These are phyloP conservation scores for Hippopotamus amphibius DNA, from an alignment of 2,113 vertebrate species.

Conservation along the genomic window DNA sequence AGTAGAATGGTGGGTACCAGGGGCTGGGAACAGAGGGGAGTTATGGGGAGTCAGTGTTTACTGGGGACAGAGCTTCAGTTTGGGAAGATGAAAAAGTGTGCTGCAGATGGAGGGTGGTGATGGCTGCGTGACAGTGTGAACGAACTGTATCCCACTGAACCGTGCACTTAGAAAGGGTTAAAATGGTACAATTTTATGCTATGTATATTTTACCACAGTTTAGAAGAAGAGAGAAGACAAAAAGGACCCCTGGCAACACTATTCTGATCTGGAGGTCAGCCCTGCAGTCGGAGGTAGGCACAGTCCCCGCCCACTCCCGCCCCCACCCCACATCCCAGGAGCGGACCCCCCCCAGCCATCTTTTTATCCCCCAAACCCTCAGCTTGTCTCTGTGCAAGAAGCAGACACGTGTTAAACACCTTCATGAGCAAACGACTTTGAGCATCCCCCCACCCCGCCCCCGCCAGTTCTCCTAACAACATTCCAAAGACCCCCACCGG, in stretches of 20 bases:
- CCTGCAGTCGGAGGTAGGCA: rapidly evolving
- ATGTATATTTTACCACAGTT: background rate
- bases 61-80: background rate
- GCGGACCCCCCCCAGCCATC: rapidly evolving
- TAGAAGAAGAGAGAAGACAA: background rate
- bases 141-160: rapidly evolving
- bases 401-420: background rate
- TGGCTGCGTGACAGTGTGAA: rapidly evolving
- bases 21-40: background rate
- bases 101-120: background rate
- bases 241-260: too few species aligned
- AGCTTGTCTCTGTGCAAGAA: background rate
- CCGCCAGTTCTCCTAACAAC: background rate
- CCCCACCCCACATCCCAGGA: background rate
- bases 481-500: rapidly evolving
- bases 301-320: background rate
- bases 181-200: rapidly evolving
- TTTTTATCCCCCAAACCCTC: too few species aligned
- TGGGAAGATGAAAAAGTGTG: rapidly evolving
- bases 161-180: background rate
- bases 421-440: rapidly evolving
- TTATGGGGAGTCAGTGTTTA: rapidly evolving
- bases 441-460: rapidly evolving
- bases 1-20: rapidly evolving
- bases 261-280: rapidly evolving